These are phyloP conservation scores for Hyles lineata DNA, from an alignment of 2,888 invertebrate species.

Conservation along the genomic window DNA sequence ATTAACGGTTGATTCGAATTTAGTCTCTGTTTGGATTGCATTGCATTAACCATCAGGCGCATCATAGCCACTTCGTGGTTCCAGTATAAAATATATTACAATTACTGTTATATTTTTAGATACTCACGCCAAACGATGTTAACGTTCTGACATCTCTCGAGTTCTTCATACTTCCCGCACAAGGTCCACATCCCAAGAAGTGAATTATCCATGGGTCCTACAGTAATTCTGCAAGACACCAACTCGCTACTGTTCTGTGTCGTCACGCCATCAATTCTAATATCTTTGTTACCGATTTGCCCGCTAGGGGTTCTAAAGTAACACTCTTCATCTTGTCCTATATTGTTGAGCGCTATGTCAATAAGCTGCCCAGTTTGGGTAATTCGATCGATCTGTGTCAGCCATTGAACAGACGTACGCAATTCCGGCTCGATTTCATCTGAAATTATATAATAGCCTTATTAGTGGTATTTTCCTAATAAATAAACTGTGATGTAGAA, in stretches of 20 bases:
- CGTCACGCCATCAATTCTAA: slow-evolving; percentile 38
- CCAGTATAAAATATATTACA: too few species aligned
- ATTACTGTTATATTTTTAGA: neutral
- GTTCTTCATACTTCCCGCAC: slow-evolving; percentile 41
- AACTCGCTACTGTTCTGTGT: slow-evolving; percentile 42
- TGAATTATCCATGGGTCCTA: slow-evolving; percentile 47
- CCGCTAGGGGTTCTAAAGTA: slow-evolving; percentile 37
- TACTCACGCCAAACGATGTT: slow-evolving; percentile 51
- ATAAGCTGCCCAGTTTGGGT: slow-evolving; percentile 38
- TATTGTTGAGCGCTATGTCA: slow-evolving; percentile 45
- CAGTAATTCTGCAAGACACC: slow-evolving; percentile 49
- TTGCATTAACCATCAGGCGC: too few species aligned
- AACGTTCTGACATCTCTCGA: slow-evolving; percentile 47
- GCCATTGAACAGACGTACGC: slow-evolving; percentile 33
- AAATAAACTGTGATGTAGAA: too few species aligned
- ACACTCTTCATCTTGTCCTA: slow-evolving; percentile 43
- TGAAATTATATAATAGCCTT: slow-evolving; percentile 26
- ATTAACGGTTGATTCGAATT: too few species aligned
- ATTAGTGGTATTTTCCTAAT: neutral
- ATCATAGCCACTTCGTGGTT: too few species aligned
- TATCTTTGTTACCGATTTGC: slow-evolving; percentile 23
- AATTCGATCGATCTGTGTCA: slow-evolving; percentile 36
- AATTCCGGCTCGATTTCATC: slow-evolving; percentile 30
- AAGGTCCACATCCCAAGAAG: slow-evolving; percentile 49
- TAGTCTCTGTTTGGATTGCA: too few species aligned